These are phyloP conservation scores for Enhydra lutris DNA, from an alignment of 2,113 vertebrate genomes.

Conservation along the genomic window DNA sequence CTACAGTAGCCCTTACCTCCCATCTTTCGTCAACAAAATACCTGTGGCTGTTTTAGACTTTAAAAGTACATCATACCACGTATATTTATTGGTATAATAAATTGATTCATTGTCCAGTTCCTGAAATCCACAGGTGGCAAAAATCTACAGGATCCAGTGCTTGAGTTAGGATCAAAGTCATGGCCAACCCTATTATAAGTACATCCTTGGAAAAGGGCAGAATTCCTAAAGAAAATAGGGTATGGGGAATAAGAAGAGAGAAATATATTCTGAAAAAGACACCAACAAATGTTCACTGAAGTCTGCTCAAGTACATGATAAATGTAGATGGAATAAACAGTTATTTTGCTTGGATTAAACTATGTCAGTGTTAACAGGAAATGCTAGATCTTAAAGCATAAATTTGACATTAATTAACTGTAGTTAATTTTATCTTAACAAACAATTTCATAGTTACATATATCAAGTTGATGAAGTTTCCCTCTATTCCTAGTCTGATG, in stretches of 20 bases:
- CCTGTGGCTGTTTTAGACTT: background rate
- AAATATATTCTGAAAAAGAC: background rate
- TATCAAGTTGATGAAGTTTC: background rate
- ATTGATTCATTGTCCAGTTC: background rate
- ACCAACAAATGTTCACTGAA: background rate
- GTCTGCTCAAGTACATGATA: background rate
- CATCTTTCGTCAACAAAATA: background rate
- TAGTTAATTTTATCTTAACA: background rate
- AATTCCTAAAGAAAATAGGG: background rate
- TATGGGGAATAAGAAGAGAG: background rate
- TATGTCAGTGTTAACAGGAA: background rate
- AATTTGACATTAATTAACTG: background rate
- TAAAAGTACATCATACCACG: background rate
- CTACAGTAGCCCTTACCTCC: background rate
- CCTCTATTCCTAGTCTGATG: background rate
- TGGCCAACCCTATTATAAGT: background rate
- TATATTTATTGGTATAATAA: background rate
- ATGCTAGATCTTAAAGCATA: background rate
- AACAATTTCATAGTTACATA: background rate
- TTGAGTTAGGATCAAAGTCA: background rate
- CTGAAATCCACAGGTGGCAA: background rate
- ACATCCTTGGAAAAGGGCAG: background rate
- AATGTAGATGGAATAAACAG: background rate
- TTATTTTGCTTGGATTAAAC: background rate
- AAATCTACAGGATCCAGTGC: background rate